Evolutionary conservation across 2,888 invertebrate genomes (phyloP), one percentile per base, ranked within the genome.

Genomic region (Megamerina dolium): DNA sequence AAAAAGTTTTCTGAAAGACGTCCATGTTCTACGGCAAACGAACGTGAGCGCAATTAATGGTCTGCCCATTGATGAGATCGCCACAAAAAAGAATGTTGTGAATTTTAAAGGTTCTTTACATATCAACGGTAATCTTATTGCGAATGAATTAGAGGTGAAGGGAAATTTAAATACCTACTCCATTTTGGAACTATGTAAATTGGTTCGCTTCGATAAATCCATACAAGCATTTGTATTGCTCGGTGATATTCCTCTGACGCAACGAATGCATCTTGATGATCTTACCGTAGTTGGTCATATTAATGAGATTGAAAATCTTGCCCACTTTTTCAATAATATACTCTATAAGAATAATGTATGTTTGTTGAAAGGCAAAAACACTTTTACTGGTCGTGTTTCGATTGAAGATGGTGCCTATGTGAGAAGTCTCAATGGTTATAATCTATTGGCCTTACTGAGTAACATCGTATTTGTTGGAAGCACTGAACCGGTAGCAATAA

Each of bases 381-480:
- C 53, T 3, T 73, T 73, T 40, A 63, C 56, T 2, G 63, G 66
- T 5, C 55, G 58, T 3, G 58, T 71, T 0, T 51, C 53, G 8
- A 63, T 72, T 26, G 54, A 58, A 2, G 56, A 60, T 3, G 66
- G 73, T 13, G 58, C 68, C 1, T 52, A 63, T 27, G 58, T 77
- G 8, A 33, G 49, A 1, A 54, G 58, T 4, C 44, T 70, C 12
- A 69, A 67, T 52, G 64, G 57, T 2, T 49, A 72, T 2, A 58
- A 73, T 48, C 30, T 77, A 5, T 47, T 58, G 2, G 47, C 63
- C 12, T 56, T 74, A 29, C 57, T 70, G 17, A 54, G 67, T 1
- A 67, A 74, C 43, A 56, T 75, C 3, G 72, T 75, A 5, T 63
- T 66, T 14, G 60, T 67, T 12, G 64, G 72, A 35, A 58, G 61